phyloP scores from a whole-genome alignment of 2,888 invertebrate genomes.

The Gisinianus flammeolus region DNA sequence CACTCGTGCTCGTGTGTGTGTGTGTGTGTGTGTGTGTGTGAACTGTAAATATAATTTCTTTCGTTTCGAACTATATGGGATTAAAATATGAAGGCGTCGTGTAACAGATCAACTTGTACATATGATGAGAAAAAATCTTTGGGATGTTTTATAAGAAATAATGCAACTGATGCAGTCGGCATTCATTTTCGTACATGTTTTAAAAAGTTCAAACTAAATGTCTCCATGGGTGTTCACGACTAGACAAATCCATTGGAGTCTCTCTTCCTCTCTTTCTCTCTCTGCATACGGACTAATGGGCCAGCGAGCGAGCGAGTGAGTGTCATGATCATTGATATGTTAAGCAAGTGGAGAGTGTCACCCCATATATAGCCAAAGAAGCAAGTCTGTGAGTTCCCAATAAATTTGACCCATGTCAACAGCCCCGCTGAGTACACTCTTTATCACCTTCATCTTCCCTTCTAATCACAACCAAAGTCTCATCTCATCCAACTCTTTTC shows the following conservation, averaged over 20 bases:
- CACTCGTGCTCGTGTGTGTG: too few species aligned
- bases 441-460: slow-evolving; percentile 45
- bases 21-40: too few species aligned
- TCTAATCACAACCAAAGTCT: slow-evolving; percentile 3
- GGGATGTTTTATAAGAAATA: too few species aligned
- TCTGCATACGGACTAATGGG: background rate
- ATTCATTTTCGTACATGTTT: background rate
- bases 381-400: slow-evolving; percentile 50
- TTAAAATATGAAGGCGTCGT: too few species aligned
- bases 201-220: slow-evolving; percentile 1
- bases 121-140: too few species aligned
- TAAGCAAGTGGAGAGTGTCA: background rate
- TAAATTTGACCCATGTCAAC: slow-evolving; percentile 57
- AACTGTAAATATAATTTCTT: too few species aligned
- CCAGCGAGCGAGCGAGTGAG: slow-evolving; percentile 14
- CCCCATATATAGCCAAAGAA: slow-evolving; percentile 38
- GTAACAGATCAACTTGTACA: too few species aligned
- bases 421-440: slow-evolving; percentile 52
- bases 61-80: too few species aligned
- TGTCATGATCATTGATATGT: slow-evolving; percentile 32
- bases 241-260: slow-evolving; percentile 11
- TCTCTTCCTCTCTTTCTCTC: background rate
- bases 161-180: too few species aligned
- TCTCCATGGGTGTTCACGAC: slow-evolving; percentile 25
- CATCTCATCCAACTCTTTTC: background rate